Evolutionary conservation across 2,797 vertebrate genomes (phyloP).

Genomic region (Cossypha heuglini): DNA sequence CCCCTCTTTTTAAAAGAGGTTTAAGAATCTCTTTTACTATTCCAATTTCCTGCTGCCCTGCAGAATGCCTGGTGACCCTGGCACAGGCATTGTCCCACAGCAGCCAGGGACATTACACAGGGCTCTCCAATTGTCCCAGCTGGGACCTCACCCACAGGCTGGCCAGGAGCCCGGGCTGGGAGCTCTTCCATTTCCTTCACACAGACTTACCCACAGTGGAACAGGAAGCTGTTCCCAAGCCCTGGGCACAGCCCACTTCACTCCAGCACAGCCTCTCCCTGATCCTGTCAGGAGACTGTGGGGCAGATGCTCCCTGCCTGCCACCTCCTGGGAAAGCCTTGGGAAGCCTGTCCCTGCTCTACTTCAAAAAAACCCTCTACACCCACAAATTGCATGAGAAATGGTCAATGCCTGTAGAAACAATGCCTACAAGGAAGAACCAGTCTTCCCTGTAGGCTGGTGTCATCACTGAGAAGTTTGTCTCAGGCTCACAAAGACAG

Average conservation of each 20-base stretch:
- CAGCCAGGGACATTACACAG: background rate
- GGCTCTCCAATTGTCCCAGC: background rate
- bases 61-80: background rate
- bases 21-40: background rate
- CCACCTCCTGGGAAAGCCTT: background rate
- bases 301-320: background rate
- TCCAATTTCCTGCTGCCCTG: background rate
- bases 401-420: background rate
- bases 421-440: background rate
- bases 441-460: background rate
- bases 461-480: background rate
- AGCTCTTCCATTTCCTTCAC: background rate
- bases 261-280: background rate
- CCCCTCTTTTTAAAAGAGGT: background rate
- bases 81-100: background rate
- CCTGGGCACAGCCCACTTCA: background rate
- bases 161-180: accelerated
- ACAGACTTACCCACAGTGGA: background rate
- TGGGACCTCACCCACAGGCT: background rate
- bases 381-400: background rate
- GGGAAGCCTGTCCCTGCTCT: background rate
- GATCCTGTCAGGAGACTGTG: background rate
- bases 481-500: background rate
- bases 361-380: background rate
- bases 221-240: background rate